phyloP scores from a whole-genome alignment of 2,113 vertebrate species.

The Strix aluco region DNA sequence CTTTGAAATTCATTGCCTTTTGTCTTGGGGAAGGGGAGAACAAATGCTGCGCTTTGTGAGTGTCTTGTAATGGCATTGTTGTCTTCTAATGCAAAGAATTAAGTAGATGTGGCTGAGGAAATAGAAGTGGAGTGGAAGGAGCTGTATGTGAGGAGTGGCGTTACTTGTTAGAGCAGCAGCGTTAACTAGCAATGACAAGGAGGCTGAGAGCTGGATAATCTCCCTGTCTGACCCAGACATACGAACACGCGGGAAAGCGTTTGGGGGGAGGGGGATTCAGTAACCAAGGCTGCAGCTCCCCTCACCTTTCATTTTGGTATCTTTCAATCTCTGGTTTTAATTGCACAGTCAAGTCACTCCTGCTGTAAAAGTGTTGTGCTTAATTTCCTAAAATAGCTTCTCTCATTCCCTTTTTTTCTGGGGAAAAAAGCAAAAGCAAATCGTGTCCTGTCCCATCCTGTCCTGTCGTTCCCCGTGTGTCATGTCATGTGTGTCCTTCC shows the following conservation, averaged over 20 bases:
- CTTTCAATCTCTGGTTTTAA: background rate
- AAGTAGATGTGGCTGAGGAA: background rate
- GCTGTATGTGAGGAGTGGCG: background rate
- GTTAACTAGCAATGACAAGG: background rate
- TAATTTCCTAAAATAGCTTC: constrained; percentile 63
- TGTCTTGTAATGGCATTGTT: background rate
- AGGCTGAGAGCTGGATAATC: constrained; percentile 67
- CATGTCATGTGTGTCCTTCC: background rate
- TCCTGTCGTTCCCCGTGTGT: no score
- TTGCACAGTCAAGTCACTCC: background rate
- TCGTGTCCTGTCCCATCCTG: no score
- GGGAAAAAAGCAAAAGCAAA: background rate
- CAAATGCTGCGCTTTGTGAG: background rate
- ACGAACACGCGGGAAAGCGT: background rate
- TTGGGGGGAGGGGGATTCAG: background rate
- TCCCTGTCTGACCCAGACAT: constrained; percentile 50
- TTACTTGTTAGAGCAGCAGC: background rate
- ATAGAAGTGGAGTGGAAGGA: background rate
- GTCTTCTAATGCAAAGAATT: background rate
- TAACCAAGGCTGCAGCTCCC: background rate
- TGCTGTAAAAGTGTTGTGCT: constrained; percentile 54
- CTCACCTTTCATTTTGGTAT: background rate
- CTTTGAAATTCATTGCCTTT: background rate
- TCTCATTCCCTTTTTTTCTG: background rate
- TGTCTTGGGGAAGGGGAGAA: background rate